Evolutionary conservation across 1,140 invertebrate genomes (phyloP), one percentile per base, ranked within the genome.

Genomic region (Parapsyche elsis): DNA sequence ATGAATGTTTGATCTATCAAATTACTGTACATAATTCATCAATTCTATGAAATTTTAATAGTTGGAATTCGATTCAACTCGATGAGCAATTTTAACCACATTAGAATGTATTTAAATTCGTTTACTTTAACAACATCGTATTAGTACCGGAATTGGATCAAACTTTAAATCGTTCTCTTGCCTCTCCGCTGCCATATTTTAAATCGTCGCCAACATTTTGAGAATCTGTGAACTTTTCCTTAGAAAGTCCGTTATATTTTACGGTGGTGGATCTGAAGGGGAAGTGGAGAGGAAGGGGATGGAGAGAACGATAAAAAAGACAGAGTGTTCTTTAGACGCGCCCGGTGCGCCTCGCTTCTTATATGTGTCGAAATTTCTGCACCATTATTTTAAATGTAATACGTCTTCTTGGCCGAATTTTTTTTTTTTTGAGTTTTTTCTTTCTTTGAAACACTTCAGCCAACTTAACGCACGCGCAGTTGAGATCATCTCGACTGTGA

Each of bases 201-300:
- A 1, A 38, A 38, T 38, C 30, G 30, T 38, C 30, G 30, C 30
- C 10, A 1, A 53, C 49, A 53, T 2, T 53, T 53, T 53, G 49
- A 53, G 49, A 12, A 53, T 53, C 49, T 12, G 16, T 10, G 16
- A 16, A 14, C 49, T 53, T 7, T 38, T 7, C 64, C 24, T 19
- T 67, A 4, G 9, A 71, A 71, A 71, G 70, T 71, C 26, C 70
- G 70, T 71, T 71, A 71, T 71, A 71, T 71, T 71, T 71, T 26
- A 71, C 26, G 70, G 2, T 12, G 49, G 49, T 14, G 16, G 10
- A 53, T 53, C 1, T 1, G 49, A 14, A 53, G 2, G 12, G 49
- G 30, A 38, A 38, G 30, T 1, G 30, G 7, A 4, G 12, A 10
- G 30, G 49, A 53, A 10, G 30, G 7, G 1, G 12, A 10, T 5